Conservation (phyloP, 2,888 invertebrate genomes). For the Saturnia japonica region DNA sequence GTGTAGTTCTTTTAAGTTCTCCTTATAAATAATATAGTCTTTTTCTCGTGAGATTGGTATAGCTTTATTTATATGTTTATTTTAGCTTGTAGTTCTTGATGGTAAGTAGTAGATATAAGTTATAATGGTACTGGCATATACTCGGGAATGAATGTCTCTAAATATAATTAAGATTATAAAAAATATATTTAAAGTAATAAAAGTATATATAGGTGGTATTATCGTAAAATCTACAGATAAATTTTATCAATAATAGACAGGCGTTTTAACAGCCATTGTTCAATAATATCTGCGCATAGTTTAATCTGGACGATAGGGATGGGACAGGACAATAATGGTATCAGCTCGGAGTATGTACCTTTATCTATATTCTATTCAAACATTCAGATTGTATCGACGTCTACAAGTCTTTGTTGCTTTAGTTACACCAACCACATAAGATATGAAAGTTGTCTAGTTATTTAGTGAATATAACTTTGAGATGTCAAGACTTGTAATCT, state of each 20-base stretch:
- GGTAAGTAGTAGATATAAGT: too few relatives aligned
- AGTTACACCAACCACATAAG: constrained; percentile 51
- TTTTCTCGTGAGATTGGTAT: too few relatives aligned
- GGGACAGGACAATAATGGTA: constrained; percentile 77
- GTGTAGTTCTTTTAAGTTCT: too few relatives aligned
- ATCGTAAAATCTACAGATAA: constrained; percentile 41
- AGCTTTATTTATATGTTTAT: too few relatives aligned
- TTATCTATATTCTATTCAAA: constrained; percentile 64
- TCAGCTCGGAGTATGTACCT: constrained; percentile 53
- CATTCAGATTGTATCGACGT: constrained; percentile 69
- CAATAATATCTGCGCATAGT: constrained; percentile 58
- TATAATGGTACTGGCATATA: too few relatives aligned
- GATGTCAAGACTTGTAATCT: background rate
- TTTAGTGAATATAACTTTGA: constrained; percentile 24
- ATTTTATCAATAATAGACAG: constrained; percentile 46
- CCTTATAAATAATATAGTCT: too few relatives aligned
- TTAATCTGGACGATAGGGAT: constrained; percentile 60
- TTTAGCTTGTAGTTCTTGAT: too few relatives aligned
- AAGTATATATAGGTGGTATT: constrained; percentile 13
- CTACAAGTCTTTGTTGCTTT: constrained; percentile 63
- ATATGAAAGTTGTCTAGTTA: constrained; percentile 41
- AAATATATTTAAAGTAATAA: background rate
- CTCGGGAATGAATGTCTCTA: too few relatives aligned
- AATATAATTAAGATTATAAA: too few relatives aligned
- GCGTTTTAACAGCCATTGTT: constrained; percentile 65